Base-by-base conservation (phyloP, 2,113 vertebrate species). In the Lophotis ruficrista region DNA sequence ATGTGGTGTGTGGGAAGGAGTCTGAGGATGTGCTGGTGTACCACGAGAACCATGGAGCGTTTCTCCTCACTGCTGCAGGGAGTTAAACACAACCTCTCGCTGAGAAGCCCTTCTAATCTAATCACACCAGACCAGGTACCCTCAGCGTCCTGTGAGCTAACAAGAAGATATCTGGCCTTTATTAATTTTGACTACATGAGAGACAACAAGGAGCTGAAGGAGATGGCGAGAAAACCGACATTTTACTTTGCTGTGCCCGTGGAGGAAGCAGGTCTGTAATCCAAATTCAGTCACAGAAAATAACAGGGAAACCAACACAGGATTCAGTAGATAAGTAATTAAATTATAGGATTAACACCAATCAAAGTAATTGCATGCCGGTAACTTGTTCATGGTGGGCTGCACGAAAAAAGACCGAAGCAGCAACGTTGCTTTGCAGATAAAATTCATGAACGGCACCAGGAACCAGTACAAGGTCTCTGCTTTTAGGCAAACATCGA, bases 141-240 rank as follows among this genome's bases (percentile, higher is more conserved):
- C 71, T 43, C 71, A 58, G 90, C 3, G 0, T 31, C 43, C 73
- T 10, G 0, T 10, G 53, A 72, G 82, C 41, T 88, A 41, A 54
- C 62, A 54, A 90, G 90, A 62, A 88, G 66, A 25, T 72, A 35
- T 21, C 54, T 65, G 58, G 45, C 51, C 77, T 70, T 80, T 70
- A 77, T 86, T 90, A 86, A 80, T 86, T 92, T 72, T 86, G n/a
- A 77, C 82, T 83, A n/a, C 45, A 53, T 73, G 85, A 77, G 62
- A 72, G 83, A 27, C 83, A 73, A 41, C 4, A 41, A 68, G 62
- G 68, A 97, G 51, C 18, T 93, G 70, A 60, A 89, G n/a, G 48
- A 95, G 50, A 56, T 57, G 38, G 27, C 0, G 3, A 69, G 58
- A 90, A 53, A 54, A 51, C 58, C 53, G 58, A 37, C 1, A 0